These are phyloP conservation scores for Ectemnius continuus DNA, from an alignment of 2,888 invertebrate genomes.

Conservation along the genomic window DNA sequence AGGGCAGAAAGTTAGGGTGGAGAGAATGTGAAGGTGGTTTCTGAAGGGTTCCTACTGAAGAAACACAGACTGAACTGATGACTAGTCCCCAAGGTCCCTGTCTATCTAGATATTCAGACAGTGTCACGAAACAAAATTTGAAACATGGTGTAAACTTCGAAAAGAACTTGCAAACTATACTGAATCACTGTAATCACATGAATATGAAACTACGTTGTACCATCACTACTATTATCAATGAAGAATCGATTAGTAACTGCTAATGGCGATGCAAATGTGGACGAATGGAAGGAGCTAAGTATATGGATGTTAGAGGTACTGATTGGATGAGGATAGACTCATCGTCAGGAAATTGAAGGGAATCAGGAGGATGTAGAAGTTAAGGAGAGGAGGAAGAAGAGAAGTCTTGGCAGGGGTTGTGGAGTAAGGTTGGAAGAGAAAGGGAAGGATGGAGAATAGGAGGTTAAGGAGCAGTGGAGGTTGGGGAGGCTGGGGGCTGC, in stretches of 20 bases:
- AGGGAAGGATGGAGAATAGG: constrained; percentile 20
- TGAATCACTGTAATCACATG: no score
- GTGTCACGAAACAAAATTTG: no score
- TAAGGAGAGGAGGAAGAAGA: background rate
- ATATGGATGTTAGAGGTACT: constrained; percentile 54
- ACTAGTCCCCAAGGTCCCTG: no score
- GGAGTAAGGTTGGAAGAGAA: background rate
- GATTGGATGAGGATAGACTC: constrained; percentile 29
- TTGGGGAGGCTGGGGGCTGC: constrained; percentile 39
- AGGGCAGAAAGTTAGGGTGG: background rate
- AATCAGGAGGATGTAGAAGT: constrained; percentile 8
- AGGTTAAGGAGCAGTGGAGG: constrained; percentile 11
- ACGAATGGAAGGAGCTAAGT: constrained; percentile 19
- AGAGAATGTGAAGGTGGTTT: background rate
- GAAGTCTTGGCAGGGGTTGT: background rate
- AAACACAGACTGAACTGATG: no score
- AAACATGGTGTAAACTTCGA: no score
- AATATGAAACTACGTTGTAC: constrained; percentile 32
- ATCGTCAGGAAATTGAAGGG: constrained; percentile 25
- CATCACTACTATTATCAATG: constrained; percentile 58
- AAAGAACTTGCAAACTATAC: no score
- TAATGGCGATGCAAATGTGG: no score
- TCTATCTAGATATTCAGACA: no score
- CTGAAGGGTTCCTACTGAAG: no score
- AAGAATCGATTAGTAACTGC: constrained; percentile 34